Evolutionary conservation across 2,113 vertebrate species (phyloP).

Genomic region (Origma solitaria): DNA sequence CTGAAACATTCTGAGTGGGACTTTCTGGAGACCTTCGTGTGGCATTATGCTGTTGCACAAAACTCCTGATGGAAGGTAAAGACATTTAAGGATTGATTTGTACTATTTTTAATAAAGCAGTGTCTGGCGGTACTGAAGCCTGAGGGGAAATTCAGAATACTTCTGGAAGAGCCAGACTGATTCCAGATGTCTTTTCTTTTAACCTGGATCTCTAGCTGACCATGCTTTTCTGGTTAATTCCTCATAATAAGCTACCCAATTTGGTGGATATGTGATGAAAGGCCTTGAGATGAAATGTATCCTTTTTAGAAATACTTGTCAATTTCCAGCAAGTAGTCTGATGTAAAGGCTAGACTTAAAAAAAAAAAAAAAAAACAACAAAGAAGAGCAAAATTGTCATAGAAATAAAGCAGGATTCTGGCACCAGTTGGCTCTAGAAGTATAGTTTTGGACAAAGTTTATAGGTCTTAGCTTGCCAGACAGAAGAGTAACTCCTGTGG

Average conservation of each 20-base stretch:
- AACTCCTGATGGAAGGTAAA: background rate
- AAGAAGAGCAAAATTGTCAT: background rate
- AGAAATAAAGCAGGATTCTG: constrained; percentile 44
- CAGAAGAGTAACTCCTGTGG: background rate
- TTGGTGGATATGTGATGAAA: constrained; percentile 17
- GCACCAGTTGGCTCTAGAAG: background rate
- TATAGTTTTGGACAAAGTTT: constrained; percentile 34
- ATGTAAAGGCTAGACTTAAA: constrained; percentile 3
- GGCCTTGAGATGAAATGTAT: constrained; percentile 19
- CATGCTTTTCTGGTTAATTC: constrained; percentile 8
- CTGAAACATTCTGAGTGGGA: background rate
- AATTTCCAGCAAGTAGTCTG: constrained; percentile 39
- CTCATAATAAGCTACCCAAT: background rate
- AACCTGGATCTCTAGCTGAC: background rate
- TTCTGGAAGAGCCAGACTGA: background rate
- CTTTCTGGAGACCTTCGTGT: background rate
- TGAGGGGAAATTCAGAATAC: background rate
- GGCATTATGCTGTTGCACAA: background rate
- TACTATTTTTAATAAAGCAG: background rate
- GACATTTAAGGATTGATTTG: background rate
- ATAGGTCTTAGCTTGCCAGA: constrained; percentile 24
- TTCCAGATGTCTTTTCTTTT: constrained; percentile 52
- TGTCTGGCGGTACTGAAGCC: background rate
- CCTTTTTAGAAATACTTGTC: constrained; percentile 46
- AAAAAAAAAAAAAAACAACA: constrained; percentile 11